Conservation (phyloP, 2,113 vertebrate species). For the Oriolus oriolus region DNA sequence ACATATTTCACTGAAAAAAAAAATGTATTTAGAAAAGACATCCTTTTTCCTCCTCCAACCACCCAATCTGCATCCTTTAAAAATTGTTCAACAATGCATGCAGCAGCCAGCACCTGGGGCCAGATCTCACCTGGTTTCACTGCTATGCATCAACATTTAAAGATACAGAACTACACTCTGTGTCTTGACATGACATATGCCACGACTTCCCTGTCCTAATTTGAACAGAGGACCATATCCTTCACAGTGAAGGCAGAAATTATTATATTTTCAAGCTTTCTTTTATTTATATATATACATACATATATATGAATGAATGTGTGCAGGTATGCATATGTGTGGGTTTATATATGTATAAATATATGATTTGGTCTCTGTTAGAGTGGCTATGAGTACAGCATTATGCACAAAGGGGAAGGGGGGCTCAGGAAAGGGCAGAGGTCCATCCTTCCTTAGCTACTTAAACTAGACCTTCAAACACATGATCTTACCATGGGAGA, state of each 20-base stretch:
- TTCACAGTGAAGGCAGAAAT: not conserved
- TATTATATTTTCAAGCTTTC: not conserved
- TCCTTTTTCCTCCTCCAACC: slow-evolving; percentile 14
- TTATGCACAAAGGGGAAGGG: not conserved
- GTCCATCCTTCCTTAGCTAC: not conserved
- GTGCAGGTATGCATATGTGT: not conserved
- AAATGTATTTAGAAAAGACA: not conserved
- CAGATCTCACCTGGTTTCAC: slow-evolving; percentile 27
- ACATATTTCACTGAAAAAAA: not conserved
- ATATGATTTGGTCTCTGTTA: not conserved
- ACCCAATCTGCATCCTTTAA: slow-evolving; percentile 22
- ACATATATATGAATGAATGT: fast-evolving
- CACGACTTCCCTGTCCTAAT: not conserved
- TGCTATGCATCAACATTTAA: slow-evolving; percentile 21
- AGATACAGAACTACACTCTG: slow-evolving; percentile 23
- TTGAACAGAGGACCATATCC: not conserved
- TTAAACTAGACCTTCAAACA: not conserved
- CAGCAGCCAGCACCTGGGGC: slow-evolving; percentile 52
- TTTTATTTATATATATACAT: not conserved
- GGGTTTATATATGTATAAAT: not conserved
- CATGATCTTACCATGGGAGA: not conserved
- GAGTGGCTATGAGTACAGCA: not conserved
- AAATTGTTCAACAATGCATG: slow-evolving; percentile 50
- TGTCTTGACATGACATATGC: not conserved
- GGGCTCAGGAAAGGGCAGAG: not conserved